Evolutionary conservation across 2,888 invertebrate species (phyloP), one percentile per base, ranked within the genome.

Genomic region (Parapristionchus giblindavisi): DNA sequence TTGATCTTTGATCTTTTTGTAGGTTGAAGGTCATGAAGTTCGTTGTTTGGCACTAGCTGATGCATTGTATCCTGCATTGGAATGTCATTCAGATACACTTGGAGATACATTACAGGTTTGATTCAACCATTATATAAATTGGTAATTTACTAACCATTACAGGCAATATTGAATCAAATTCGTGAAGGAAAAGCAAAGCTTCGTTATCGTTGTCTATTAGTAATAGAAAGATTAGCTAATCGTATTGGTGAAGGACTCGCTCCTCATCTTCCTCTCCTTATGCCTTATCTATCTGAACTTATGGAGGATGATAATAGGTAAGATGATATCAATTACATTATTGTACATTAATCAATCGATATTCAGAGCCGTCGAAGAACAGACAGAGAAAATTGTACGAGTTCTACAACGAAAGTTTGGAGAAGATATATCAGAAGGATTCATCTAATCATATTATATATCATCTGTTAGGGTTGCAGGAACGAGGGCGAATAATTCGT

Each of bases 241-340:
- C 75, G 80, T 52, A 81, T 85, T 48, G 85, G 85, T 48, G 85
- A 85, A 56, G 77, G 78, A n/a, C 73, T 85, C 36, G 83, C 83
- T 11, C 85, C 85, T 29, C 80, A 84, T 66, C 75, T 85, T 24
- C 83, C 85, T 21, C 72, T 80, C 29, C 74, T 85, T 11, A 77
- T 85, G 74, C 85, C 85, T 32, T 83, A 79, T 77, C 79, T 85
- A 38, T 80, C 79, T 61, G 85, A 85, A 68, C 77, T 85, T 11
- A 79, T 85, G 63, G 85, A 85, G 77, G 85, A 85, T 73, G 81
- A 81, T 43, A 84, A 85, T 78, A 81, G 80, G 58, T 80, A 83
- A 72, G 84, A n/a, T n/a, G n/a, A n/a, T n/a, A n/a, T n/a, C n/a
- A n/a, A n/a, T n/a, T 48, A 11, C 48, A 14, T 48, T 48, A 48